Base-by-base conservation (phyloP, 2,113 vertebrate genomes). In the Tilapia sparmanii region DNA sequence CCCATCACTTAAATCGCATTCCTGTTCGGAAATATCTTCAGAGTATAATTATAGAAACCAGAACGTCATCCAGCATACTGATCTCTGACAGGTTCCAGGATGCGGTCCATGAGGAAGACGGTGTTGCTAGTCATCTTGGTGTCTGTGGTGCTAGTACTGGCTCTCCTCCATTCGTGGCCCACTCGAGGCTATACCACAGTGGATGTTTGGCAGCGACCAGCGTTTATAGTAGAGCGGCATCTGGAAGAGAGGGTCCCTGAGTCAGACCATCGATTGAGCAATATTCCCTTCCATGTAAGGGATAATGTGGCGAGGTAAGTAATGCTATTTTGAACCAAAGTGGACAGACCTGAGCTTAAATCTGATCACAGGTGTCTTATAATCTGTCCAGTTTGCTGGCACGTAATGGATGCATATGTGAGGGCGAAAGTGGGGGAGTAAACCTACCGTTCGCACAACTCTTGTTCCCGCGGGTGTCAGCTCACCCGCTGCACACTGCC, bases 371-470 rank as follows among this genome's bases (percentile, higher is more conserved):
- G 18, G 2, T 54, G 50, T 87, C 35, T 33, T 26, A 55, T 57
- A 2, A 61, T 59, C 59, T 13, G 4, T 15, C 15, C 95, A 98
- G 98, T 91, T 96, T 97, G 66, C 92, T 99, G 91, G 93, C 97
- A 18, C 95, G 93, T 52, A 98, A 98, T 59, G 96, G 93, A 1
- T 99, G 98, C 76, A 93, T 96, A 8, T 99, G 98, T 90, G 97
- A 97, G 88, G 94, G 94, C 1, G 96, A 97, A 78, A 83, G 84
- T 24, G 82, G 94, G 45, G 76, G 95, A 16, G 50, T 97, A 2
- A 92, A 94, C 52, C 89, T 98, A 76, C 98, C 97, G 8, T 98
- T 98, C 29, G 83, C 95, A 59, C 93, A 95, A 53, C 93, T 97
- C 80, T 89, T 97, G 18, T 96, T 97, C 87, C 96, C 96, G 0